Base-by-base conservation (phyloP, 2,113 vertebrate species). In the Suncus etruscus region DNA sequence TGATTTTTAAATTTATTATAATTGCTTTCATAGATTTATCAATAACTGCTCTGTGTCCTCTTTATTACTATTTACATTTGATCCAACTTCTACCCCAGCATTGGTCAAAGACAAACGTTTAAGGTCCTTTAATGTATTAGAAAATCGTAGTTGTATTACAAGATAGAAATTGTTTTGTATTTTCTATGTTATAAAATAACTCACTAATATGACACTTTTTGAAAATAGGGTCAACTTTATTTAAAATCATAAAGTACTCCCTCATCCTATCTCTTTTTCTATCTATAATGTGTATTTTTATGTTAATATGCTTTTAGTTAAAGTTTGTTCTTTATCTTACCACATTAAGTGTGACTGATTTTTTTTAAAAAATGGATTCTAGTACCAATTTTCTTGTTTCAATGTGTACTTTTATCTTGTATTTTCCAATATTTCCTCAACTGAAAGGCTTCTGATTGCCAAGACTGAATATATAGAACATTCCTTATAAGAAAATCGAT, bases 331-430 rank as follows among this genome's bases (percentile, higher is more conserved):
- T 70, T 87, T 89, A 84, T 50, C 11, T 50, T 74, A 14, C 11
- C 9, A 51, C 54, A 39, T 66, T 32, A 14, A 51, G 31, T 58
- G 86, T 86, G 25, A 47, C 12, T 72, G 12, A 83, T 22, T 20
- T 75, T 6, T 51, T 82, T 76, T 78, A 11, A 47, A 32, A 11
- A 47, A 32, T 54, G 81, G 45, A 73, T 16, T 73, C n/a, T 79
- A 58, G 74, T 8, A 81, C 18, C 81, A 20, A 58, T 84, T 79
- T 87, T 90, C 54, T 79, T n/a, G 74, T 47, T 72, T 90, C 27
- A 70, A 47, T 32, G 3, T 31, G 3, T 12, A 75, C 14, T 10
- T n/a, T 70, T 65, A 6, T 83, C 85, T 85, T 4, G 22, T 83
- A 54, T 63, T 84, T 87, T 81, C 5, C 47, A 45, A 24, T 50